Evolutionary conservation across 2,888 invertebrate genomes (phyloP), one percentile per base, ranked within the genome.

Genomic region (Drosophila antonietae): DNA sequence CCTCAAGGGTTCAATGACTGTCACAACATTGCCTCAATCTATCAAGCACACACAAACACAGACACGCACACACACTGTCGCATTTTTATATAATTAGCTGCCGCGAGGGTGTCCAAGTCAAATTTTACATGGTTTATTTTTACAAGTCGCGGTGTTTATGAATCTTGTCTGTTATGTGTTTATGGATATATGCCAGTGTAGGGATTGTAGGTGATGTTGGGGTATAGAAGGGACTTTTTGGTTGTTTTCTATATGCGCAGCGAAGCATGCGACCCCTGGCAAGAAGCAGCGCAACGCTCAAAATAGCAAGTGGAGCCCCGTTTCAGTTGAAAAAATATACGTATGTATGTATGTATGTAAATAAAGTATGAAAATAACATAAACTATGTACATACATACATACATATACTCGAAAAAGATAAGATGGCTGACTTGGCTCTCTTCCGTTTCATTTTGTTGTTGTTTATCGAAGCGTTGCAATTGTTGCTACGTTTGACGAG

Each of bases 201-300:
- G 31, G 31, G 28, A 28, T 49, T 18, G 39, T 15, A 43, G 43
- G 33, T 28, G 47, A 23, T 39, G 33, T 44, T 9, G 18, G 33
- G 41, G 49, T 5, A 15, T 20, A 37, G 28, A 8, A 44, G 55
- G 51, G 62, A 41, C 46, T 35, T 44, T 44, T 61, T 35, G 47
- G 65, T 44, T 61, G 64, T 61, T 66, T 68, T 74, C 57, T 56
- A 79, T 77, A 78, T 69, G 78, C 51, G 76, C 88, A 78, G 69
- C 81, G 88, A 89, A 81, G 90, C 90, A 83, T 83, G 78, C 80
- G 91, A 91, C 90, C 90, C 87, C 91, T 89, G 80, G 91, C 78
- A 90, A 90, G 90, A 90, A 90, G 68, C 49, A 68, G 64, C 23
- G 41, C 66, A 67, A 65, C 23, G 70, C 79, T 81, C 71, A 80